phyloP scores from a whole-genome alignment of 2,797 vertebrate genomes.

The Microctenopoma lineatum region DNA sequence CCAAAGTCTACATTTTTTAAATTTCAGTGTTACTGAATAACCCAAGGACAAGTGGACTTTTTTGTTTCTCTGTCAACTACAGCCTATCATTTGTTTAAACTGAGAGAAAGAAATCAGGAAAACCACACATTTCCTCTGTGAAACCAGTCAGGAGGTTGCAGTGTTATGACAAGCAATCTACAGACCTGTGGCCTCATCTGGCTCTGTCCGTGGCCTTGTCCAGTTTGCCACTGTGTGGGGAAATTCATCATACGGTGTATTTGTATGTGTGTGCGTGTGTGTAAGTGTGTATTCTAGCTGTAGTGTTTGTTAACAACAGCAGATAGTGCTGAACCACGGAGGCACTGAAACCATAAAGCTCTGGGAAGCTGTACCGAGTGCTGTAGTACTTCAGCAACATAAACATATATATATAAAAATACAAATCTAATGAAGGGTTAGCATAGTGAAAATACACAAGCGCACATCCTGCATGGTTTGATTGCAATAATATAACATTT shows the following conservation, averaged over 20 bases:
- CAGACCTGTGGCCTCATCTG: slow-evolving; percentile 55
- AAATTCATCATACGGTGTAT: slow-evolving; percentile 8
- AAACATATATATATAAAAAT: neutral
- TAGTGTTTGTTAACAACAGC: slow-evolving; percentile 48
- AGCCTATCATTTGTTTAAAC: slow-evolving; percentile 31
- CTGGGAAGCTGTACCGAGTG: slow-evolving; percentile 32
- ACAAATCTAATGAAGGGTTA: slow-evolving; percentile 46
- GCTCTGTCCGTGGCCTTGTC: slow-evolving; percentile 63
- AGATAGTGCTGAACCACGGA: slow-evolving; percentile 57
- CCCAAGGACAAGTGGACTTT: neutral
- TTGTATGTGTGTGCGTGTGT: slow-evolving; percentile 10
- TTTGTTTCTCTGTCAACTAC: neutral
- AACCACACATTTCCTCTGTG: slow-evolving; percentile 54
- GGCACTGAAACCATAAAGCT: slow-evolving; percentile 44
- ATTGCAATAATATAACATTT: slow-evolving; percentile 17
- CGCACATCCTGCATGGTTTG: slow-evolving; percentile 41
- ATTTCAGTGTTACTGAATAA: slow-evolving; percentile 8
- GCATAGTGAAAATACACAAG: slow-evolving; percentile 36
- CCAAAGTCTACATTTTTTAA: neutral
- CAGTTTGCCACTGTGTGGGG: slow-evolving; percentile 39
- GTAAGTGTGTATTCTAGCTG: slow-evolving; percentile 4
- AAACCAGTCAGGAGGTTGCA: slow-evolving; percentile 53
- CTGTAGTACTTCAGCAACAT: slow-evolving; percentile 26
- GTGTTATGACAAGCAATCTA: slow-evolving; percentile 63
- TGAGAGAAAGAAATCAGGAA: slow-evolving; percentile 16